These are phyloP conservation scores for Araneus ventricosus DNA, from an alignment of 1,140 invertebrate genomes.

Conservation along the genomic window DNA sequence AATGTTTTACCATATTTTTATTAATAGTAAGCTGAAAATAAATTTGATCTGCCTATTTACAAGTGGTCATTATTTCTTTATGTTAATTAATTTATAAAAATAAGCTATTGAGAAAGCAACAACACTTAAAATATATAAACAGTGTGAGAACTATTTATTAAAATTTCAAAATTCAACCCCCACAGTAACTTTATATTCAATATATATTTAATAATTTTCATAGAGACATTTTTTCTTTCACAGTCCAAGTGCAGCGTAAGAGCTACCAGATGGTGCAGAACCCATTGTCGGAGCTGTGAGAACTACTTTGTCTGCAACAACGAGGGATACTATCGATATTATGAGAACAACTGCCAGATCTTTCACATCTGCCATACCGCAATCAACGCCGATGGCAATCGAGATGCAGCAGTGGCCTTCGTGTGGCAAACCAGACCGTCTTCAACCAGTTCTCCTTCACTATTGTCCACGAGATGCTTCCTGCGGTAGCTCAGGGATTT, in stretches of 20 bases:
- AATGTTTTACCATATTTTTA: too few relatives aligned
- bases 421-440: constrained; percentile 90
- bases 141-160: too few relatives aligned
- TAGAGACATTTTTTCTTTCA: too few relatives aligned
- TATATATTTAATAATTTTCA: too few relatives aligned
- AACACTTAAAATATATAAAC: too few relatives aligned
- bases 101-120: too few relatives aligned
- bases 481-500: constrained; percentile 78
- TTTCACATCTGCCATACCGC: constrained; percentile 83
- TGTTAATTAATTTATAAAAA: too few relatives aligned
- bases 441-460: constrained; percentile 86
- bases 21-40: too few relatives aligned
- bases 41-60: too few relatives aligned
- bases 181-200: too few relatives aligned
- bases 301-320: constrained; percentile 77
- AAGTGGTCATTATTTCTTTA: too few relatives aligned
- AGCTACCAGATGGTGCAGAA: constrained; percentile 77
- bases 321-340: constrained; percentile 80
- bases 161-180: too few relatives aligned
- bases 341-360: constrained; percentile 79
- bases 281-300: constrained; percentile 75
- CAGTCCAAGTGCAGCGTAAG: constrained; percentile 75
- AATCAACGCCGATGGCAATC: constrained; percentile 83
- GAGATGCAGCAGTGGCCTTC: constrained; percentile 85
- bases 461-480: constrained; percentile 78